Conservation (phyloP, 2,888 invertebrate genomes). For the Tetramorium bicarinatum region DNA sequence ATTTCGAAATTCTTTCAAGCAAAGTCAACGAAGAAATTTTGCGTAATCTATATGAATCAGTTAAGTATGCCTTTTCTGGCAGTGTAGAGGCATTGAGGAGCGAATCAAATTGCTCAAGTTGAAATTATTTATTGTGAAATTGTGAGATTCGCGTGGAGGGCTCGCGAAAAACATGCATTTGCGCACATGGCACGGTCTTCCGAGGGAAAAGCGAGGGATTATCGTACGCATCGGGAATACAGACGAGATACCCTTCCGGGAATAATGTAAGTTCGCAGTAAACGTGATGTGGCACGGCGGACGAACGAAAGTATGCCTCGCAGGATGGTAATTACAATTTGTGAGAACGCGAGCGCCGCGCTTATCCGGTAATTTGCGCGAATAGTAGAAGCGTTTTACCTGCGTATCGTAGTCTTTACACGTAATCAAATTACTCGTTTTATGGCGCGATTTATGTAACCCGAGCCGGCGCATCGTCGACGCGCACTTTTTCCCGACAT, state of each 20-base stretch:
- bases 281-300: neutral
- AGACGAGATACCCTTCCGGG: slow-evolving; percentile 1
- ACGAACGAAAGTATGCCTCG: slow-evolving; percentile 24
- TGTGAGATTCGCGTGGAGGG: neutral
- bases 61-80: neutral
- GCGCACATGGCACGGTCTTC: neutral
- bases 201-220: slow-evolving; percentile 4
- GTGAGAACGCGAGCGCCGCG: slow-evolving; percentile 49
- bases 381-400: slow-evolving; percentile 36
- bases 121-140: neutral
- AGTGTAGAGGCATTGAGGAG: neutral
- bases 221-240: slow-evolving; percentile 24
- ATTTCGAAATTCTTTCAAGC: neutral
- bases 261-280: slow-evolving; percentile 19
- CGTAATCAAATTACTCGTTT: slow-evolving; percentile 56
- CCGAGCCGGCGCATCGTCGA: slow-evolving; percentile 18
- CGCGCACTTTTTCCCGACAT: slow-evolving; percentile 32
- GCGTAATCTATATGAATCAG: neutral
- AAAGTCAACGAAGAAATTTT: neutral
- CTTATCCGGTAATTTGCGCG: slow-evolving; percentile 53
- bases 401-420: slow-evolving; percentile 39
- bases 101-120: neutral
- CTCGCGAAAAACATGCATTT: neutral
- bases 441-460: slow-evolving; percentile 44
- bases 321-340: slow-evolving; percentile 42